These are phyloP conservation scores for Octomys mimax DNA, from an alignment of 2,797 vertebrate genomes.

Conservation along the genomic window DNA sequence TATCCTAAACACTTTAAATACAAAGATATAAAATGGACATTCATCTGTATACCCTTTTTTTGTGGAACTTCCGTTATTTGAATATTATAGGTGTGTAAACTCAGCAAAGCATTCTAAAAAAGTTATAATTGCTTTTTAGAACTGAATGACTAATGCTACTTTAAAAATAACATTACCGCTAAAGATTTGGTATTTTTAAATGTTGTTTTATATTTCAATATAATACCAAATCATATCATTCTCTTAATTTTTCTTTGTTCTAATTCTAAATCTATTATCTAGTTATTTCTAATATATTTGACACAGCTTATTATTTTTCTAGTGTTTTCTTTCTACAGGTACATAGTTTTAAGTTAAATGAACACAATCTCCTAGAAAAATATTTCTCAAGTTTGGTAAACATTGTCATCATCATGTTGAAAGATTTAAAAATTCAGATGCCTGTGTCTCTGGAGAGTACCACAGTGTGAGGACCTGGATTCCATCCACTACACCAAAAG, in stretches of 20 bases:
- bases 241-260: constrained; percentile 31
- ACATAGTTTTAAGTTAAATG: constrained; percentile 22
- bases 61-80: too few species aligned
- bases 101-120: too few species aligned
- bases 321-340: neutral
- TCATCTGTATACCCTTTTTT: too few species aligned
- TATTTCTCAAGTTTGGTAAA: neutral
- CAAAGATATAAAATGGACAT: too few species aligned
- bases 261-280: neutral
- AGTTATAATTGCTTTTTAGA: too few species aligned
- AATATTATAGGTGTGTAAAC: too few species aligned
- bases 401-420: neutral
- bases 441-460: neutral
- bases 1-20: too few species aligned
- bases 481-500: neutral
- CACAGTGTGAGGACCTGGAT: neutral
- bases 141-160: neutral
- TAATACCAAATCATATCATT: neutral
- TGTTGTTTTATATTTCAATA: neutral
- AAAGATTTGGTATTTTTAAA: neutral
- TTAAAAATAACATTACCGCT: constrained; percentile 24
- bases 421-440: constrained; percentile 36
- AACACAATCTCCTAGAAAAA: neutral
- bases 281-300: constrained; percentile 36
- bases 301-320: constrained; percentile 22